Evolutionary conservation across 2,888 invertebrate genomes (phyloP).

Genomic region (Tetramorium bicarinatum): DNA sequence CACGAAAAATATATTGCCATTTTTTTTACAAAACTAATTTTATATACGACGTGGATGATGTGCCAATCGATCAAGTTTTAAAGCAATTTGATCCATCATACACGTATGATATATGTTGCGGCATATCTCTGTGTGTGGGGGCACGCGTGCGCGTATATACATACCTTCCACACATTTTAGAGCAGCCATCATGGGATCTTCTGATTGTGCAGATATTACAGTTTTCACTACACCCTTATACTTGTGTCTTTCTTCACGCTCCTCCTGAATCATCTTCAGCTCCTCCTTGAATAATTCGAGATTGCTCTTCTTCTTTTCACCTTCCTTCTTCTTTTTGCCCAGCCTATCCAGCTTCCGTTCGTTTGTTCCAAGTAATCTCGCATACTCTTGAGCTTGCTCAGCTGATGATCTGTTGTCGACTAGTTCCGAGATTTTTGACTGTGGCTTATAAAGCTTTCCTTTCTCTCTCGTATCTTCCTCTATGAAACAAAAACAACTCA

Average conservation of each 20-base stretch:
- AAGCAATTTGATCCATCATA: background rate
- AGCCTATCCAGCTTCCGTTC: constrained; percentile 90
- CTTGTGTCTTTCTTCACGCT: constrained; percentile 97
- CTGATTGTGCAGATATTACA: constrained; percentile 81
- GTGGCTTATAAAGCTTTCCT: constrained; percentile 97
- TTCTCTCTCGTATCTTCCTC: constrained; percentile 96
- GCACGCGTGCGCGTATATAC: background rate
- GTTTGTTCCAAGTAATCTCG: constrained; percentile 88
- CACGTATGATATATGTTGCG: too few relatives aligned
- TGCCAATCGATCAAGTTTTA: background rate
- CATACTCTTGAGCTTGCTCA: constrained; percentile 91
- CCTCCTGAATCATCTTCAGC: constrained; percentile 98
- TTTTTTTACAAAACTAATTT: constrained; percentile 14
- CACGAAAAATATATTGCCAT: background rate
- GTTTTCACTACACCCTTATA: constrained; percentile 92
- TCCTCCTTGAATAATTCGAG: constrained; percentile 99
- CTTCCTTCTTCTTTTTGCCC: constrained; percentile 90
- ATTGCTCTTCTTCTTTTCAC: constrained; percentile 98
- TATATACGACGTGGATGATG: background rate
- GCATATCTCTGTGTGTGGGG: too few relatives aligned
- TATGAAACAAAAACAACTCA: constrained; percentile 80
- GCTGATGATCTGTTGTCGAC: constrained; percentile 88
- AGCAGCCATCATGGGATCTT: constrained; percentile 84
- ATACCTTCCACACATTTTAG: constrained; percentile 85
- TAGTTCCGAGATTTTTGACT: constrained; percentile 91